Base-by-base conservation (phyloP, 1,140 invertebrate species). In the Aphelenchoides fujianensis region DNA sequence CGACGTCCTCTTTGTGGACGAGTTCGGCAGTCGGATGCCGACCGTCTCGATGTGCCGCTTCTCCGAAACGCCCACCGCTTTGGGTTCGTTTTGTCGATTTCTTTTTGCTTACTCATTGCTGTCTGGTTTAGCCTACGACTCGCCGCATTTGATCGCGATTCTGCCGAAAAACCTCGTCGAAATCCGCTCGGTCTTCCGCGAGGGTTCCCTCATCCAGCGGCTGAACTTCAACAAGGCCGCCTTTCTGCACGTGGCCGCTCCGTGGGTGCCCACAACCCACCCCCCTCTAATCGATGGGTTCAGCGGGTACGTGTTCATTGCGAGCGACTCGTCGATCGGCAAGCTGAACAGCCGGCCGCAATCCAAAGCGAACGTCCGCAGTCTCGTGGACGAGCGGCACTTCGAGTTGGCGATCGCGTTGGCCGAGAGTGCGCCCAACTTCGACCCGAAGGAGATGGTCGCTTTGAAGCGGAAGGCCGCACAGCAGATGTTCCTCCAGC, bases 71-170 rank as follows among this genome's bases (percentile, higher is more conserved):
- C 70, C 55, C 32, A 12, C 62, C 5, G 71, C 71, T 0, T 27
- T 72, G 30, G 70, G 70, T 71, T 16, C 19, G 69, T 74, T n/a
- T 71, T 2, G 23, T 55, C 23, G 31, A n/a, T 12, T 66, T 1
- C n/a, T 32, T 52, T 53, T 36, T 64, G 2, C 23, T 30, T 16
- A 16, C 12, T 66, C 53, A 30, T n/a, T 30, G 27, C n/a, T 19
- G 27, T 61, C 2, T 2, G 3, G 2, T 2, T 66, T 66, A 76
- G 78, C 59, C 28, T 78, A 81, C 28, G 72, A 78, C 32, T 32
- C 64, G 5, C 76, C 76, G 7, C 77, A 79, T 81, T 35, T 78
- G 36, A 16, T 78, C n/a, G 78, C 62, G 28, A 63, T 76, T 27
- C 52, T 76, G 23, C 32, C 62, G n/a, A 79, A 67, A 57, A 32